Conservation (phyloP, 2,797 vertebrate genomes). For the Dipus sagitta region DNA sequence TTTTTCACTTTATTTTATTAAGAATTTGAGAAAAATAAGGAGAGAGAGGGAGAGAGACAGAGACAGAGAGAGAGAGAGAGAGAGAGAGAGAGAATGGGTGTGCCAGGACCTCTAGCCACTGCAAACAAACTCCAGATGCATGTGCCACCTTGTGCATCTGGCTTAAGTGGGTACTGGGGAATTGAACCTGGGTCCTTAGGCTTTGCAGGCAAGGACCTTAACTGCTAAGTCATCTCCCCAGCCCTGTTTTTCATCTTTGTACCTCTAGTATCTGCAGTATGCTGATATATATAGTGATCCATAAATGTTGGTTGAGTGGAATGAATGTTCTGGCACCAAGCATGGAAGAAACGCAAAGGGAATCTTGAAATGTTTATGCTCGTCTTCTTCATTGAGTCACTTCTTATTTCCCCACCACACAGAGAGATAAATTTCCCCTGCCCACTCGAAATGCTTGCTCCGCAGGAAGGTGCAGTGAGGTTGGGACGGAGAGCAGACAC, state of each 20-base stretch:
- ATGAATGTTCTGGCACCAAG: not conserved
- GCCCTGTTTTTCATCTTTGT: not conserved
- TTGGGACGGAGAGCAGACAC: not conserved
- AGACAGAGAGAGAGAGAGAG: too few relatives aligned
- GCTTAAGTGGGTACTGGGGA: too few relatives aligned
- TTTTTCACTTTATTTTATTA: too few relatives aligned
- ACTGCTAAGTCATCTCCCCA: too few relatives aligned
- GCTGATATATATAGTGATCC: not conserved
- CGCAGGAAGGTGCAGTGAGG: not conserved
- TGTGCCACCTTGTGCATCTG: too few relatives aligned
- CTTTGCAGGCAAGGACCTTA: too few relatives aligned
- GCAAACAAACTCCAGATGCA: too few relatives aligned
- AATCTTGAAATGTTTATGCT: not conserved
- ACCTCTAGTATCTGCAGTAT: not conserved
- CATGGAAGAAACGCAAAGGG: not conserved
- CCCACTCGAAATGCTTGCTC: not conserved
- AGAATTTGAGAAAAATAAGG: too few relatives aligned
- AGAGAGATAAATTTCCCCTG: not conserved
- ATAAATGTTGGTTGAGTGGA: not conserved
- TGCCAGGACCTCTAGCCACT: too few relatives aligned
- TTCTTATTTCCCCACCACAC: not conserved
- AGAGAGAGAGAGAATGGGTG: too few relatives aligned
- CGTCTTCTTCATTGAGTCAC: not conserved
- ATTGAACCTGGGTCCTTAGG: too few relatives aligned
- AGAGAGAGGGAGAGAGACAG: too few relatives aligned